Evolutionary conservation across 2,888 invertebrate species (phyloP).

Genomic region (Trissolcus japonicus): DNA sequence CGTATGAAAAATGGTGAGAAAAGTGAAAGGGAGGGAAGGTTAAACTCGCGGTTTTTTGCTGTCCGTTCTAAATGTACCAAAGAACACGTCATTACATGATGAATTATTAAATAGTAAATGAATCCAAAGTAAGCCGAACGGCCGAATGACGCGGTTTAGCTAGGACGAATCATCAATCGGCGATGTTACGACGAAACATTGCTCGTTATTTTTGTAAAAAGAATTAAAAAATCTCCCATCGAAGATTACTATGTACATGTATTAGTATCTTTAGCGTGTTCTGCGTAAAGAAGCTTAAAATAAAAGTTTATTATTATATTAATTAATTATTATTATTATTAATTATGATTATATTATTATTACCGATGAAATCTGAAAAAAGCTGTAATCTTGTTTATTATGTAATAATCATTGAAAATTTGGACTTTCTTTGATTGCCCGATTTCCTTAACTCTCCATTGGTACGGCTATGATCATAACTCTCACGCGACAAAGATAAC

Average conservation of each 20-base stretch:
- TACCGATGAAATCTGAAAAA: constrained; percentile 49
- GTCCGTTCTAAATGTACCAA: constrained; percentile 75
- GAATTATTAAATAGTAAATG: constrained; percentile 58
- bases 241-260: constrained; percentile 49
- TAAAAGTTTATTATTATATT: constrained; percentile 72
- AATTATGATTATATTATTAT: constrained; percentile 62
- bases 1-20: constrained; percentile 20
- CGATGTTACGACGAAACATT: constrained; percentile 71
- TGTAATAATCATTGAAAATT: constrained; percentile 68
- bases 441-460: constrained; percentile 32
- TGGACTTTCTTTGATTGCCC: constrained; percentile 52
- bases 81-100: constrained; percentile 68
- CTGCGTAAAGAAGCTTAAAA: constrained; percentile 72
- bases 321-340: constrained; percentile 63
- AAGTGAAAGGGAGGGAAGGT: constrained; percentile 58
- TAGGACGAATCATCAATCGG: constrained; percentile 65
- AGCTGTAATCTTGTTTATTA: constrained; percentile 73
- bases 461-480: not conserved
- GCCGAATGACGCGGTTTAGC: constrained; percentile 60
- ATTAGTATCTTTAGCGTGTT: constrained; percentile 69
- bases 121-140: constrained; percentile 60
- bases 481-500: too few relatives aligned
- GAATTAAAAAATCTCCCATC: constrained; percentile 43
- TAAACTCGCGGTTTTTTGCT: constrained; percentile 67
- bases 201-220: constrained; percentile 74